Conservation (phyloP, 2,113 vertebrate genomes). For the Bagarius yarrelli region DNA sequence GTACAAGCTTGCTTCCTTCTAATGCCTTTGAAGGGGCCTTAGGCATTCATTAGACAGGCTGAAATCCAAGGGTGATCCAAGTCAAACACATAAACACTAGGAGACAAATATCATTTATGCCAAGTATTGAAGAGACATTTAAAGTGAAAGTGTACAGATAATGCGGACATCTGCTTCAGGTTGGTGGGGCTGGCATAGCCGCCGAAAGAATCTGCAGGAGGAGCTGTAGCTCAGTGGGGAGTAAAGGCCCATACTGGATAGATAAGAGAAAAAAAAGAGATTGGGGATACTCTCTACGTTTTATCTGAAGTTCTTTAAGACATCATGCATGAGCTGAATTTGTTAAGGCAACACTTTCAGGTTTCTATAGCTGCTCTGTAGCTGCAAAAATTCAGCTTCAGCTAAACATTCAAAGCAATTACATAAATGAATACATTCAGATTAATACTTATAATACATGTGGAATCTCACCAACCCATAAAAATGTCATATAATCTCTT, state of each 20-base stretch:
- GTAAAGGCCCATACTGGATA: background rate
- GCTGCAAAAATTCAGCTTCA: background rate
- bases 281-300: conserved; percentile 14
- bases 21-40: conserved; percentile 47
- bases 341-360: conserved; percentile 1
- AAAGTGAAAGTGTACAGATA: conserved; percentile 36
- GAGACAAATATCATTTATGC: conserved; percentile 17
- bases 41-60: conserved; percentile 45
- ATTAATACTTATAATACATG: background rate
- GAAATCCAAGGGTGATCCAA: conserved; percentile 42
- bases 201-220: conserved; percentile 32
- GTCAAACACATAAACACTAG: conserved; percentile 38
- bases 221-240: conserved; percentile 22
- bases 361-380: background rate
- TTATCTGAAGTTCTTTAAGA: conserved; percentile 4
- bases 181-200: conserved; percentile 32
- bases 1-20: conserved; percentile 43
- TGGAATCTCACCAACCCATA: background rate
- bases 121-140: conserved; percentile 26
- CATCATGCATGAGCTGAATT: conserved; percentile 9
- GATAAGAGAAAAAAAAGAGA: conserved; percentile 29
- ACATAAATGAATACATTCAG: no score
- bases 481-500: no score
- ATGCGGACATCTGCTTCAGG: conserved; percentile 51
- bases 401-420: background rate